Percentiles rank a stretch among this genome's conserved stretches.
These are phyloP conservation scores for Salminus brasiliensis DNA, from an alignment of 2,113 vertebrate species.

Conservation along the genomic window DNA sequence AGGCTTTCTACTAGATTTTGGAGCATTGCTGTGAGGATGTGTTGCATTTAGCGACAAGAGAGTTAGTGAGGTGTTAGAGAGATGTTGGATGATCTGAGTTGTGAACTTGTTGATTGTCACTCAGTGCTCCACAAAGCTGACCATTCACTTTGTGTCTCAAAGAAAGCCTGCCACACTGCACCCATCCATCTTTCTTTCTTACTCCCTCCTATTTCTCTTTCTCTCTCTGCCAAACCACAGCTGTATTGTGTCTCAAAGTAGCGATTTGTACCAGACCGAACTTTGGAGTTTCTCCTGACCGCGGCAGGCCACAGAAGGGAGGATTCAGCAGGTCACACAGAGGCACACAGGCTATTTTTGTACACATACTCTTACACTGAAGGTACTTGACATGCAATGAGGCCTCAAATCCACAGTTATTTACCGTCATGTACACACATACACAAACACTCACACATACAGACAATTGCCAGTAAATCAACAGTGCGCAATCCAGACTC, in stretches of 20 bases:
- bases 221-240: constrained; percentile 45
- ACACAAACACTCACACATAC: constrained; percentile 3
- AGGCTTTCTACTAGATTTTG: too few species aligned
- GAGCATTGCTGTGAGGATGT: too few species aligned
- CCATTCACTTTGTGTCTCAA: too few species aligned
- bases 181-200: neutral
- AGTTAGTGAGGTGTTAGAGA: too few species aligned
- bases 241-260: constrained; percentile 55
- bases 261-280: constrained; percentile 48
- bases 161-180: too few species aligned
- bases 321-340: constrained; percentile 12
- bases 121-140: too few species aligned
- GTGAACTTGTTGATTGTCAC: too few species aligned
- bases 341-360: constrained; percentile 32
- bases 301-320: constrained; percentile 23
- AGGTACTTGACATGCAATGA: constrained; percentile 33
- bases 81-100: too few species aligned
- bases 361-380: neutral
- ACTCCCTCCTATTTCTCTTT: neutral
- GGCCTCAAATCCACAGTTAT: constrained; percentile 2
- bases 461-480: neutral
- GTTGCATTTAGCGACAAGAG: too few species aligned
- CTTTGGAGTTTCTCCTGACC: constrained; percentile 26
- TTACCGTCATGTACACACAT: neutral
- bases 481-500: neutral